Evolutionary conservation across 2,113 vertebrate genomes (phyloP).

Genomic region (Pholis gunnellus): DNA sequence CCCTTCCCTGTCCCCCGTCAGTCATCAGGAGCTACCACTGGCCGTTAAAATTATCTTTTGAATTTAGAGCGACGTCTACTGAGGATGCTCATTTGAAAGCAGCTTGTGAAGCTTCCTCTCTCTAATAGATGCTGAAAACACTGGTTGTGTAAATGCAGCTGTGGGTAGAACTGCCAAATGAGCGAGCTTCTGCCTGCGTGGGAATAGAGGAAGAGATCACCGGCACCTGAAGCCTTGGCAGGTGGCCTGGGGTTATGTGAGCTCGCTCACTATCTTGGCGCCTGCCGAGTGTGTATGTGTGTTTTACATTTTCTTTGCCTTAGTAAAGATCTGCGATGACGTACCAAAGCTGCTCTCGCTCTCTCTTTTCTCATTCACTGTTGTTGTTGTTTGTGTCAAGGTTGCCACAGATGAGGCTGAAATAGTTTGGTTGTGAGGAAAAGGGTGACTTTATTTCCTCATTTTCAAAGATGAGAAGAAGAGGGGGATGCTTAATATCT

Average conservation of each 20-base stretch:
- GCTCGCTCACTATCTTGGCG: background rate
- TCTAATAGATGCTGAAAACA: conserved; percentile 17
- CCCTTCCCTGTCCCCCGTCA: background rate
- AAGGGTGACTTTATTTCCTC: background rate
- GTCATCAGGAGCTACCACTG: background rate
- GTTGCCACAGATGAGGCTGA: background rate
- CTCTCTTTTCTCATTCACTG: background rate
- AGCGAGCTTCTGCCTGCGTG: conserved; percentile 14
- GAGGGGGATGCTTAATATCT: too few relatives aligned
- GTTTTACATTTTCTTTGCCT: conserved; percentile 7
- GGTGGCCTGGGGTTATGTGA: conserved; percentile 49
- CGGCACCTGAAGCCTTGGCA: conserved; percentile 49
- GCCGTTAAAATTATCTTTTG: background rate
- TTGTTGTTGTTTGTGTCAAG: background rate
- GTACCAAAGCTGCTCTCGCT: conserved; percentile 21
- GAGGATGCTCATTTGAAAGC: background rate
- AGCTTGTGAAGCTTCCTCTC: background rate
- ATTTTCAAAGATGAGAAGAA: background rate
- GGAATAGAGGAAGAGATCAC: conserved; percentile 24
- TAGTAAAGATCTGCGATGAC: conserved; percentile 9
- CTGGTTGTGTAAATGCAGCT: conserved; percentile 9
- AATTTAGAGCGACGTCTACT: background rate
- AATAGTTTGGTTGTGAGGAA: background rate
- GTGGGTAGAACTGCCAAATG: conserved; percentile 29
- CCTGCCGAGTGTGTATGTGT: conserved; percentile 55